Percentiles rank a stretch among this genome's conserved stretches.
Conservation (phyloP, 2,888 invertebrate genomes). For the Drosophila barbarae region DNA sequence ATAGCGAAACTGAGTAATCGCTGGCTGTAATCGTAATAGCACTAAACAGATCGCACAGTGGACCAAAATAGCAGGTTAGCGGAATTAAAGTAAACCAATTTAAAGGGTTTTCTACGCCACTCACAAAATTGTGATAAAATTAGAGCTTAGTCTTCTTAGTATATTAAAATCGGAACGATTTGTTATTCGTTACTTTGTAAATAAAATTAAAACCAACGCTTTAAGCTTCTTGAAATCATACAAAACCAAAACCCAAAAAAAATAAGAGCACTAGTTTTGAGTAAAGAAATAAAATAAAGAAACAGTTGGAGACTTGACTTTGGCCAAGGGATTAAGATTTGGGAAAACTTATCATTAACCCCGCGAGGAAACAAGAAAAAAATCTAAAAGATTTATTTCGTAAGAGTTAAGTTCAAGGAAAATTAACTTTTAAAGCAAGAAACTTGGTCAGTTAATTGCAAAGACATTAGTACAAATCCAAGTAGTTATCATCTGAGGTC, state of each 20-base stretch:
- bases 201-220: not conserved
- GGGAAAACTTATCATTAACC: not conserved
- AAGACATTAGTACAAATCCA: slow-evolving; percentile 1
- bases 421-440: not conserved
- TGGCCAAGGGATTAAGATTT: not conserved
- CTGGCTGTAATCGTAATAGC: slow-evolving; percentile 14
- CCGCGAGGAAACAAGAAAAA: not conserved
- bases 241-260: not conserved
- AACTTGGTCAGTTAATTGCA: not conserved
- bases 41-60: slow-evolving; percentile 4
- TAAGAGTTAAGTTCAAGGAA: not conserved
- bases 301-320: not conserved
- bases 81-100: not conserved
- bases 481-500: slow-evolving; percentile 1
- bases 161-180: too few relatives aligned
- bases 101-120: not conserved
- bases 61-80: slow-evolving; percentile 5
- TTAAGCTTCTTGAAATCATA: not conserved
- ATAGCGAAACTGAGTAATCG: slow-evolving; percentile 6
- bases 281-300: not conserved
- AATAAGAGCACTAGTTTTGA: not conserved
- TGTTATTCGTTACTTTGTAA: not conserved
- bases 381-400: not conserved
- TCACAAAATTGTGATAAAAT: not conserved
- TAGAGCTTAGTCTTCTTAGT: not conserved